phyloP scores from a whole-genome alignment of 2,888 invertebrate species.

The Dorcus parallelipipedus region DNA sequence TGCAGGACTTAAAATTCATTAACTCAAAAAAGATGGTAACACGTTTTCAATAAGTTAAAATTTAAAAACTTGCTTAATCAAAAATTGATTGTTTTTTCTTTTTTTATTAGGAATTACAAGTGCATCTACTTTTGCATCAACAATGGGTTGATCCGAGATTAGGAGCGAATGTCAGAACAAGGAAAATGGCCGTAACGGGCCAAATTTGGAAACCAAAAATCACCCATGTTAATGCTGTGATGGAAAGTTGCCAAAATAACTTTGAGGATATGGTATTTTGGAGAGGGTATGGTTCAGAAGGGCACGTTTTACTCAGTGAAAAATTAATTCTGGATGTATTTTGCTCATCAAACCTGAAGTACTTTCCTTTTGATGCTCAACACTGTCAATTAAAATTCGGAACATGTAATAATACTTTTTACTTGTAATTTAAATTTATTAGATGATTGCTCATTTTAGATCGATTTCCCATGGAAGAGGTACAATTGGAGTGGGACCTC shows the following conservation, averaged over 20 bases:
- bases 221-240: conserved; percentile 27
- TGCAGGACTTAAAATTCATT: conserved; percentile 26
- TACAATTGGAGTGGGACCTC: conserved; percentile 30
- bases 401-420: conserved; percentile 30
- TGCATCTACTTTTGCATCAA: conserved; percentile 31
- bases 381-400: conserved; percentile 35
- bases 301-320: conserved; percentile 34
- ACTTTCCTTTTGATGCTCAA: conserved; percentile 37
- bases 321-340: conserved; percentile 25
- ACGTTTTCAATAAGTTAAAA: neutral
- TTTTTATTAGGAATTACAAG: conserved; percentile 27
- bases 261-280: conserved; percentile 34
- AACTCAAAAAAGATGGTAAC: conserved; percentile 30
- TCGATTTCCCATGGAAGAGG: conserved; percentile 36
- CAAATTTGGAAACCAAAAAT: conserved; percentile 40
- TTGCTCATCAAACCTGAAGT: conserved; percentile 30
- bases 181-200: conserved; percentile 32
- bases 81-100: no score
- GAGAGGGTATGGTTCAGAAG: conserved; percentile 35
- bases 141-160: conserved; percentile 35
- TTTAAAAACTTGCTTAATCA: neutral
- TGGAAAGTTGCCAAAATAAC: conserved; percentile 15
- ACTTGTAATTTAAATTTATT: neutral
- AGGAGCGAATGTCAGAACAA: conserved; percentile 30
- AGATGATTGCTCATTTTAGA: conserved; percentile 24